Evolutionary conservation across 2,113 vertebrate species (phyloP).

Genomic region (Tupaia chinensis): DNA sequence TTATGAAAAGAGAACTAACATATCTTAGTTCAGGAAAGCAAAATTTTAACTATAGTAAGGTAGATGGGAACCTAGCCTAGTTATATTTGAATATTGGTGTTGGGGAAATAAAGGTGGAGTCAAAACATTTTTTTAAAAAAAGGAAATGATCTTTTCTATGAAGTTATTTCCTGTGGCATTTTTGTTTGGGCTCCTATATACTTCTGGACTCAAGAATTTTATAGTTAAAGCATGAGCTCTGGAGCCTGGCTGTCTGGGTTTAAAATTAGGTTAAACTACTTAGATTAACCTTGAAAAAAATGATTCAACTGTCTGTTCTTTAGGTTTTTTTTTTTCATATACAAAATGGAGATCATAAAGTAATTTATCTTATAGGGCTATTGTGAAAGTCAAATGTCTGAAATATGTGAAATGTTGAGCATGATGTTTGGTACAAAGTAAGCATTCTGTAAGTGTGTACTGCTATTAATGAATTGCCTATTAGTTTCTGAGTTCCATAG

Average conservation of each 20-base stretch:
- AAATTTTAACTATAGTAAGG: neutral
- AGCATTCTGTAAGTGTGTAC: neutral
- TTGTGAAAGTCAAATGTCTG: slow-evolving; percentile 15
- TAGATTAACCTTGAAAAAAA: neutral
- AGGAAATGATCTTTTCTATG: neutral
- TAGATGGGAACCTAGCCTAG: neutral
- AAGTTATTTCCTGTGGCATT: neutral
- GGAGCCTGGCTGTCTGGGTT: neutral
- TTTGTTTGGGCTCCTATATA: neutral
- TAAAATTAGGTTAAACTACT: neutral
- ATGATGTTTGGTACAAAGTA: neutral
- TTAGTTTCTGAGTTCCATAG: neutral
- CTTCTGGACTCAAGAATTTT: neutral
- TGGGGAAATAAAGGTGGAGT: neutral
- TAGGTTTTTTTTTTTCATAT: neutral
- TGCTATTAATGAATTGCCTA: neutral
- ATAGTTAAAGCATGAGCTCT: neutral
- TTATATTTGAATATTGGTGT: neutral
- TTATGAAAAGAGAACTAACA: neutral
- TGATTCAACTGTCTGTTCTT: neutral
- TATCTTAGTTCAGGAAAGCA: neutral
- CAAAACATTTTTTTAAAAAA: neutral
- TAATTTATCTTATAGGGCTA: neutral
- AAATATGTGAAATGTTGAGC: neutral
- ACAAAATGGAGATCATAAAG: neutral